phyloP scores from a whole-genome alignment of 2,113 vertebrate genomes.

The Thermophis baileyi region DNA sequence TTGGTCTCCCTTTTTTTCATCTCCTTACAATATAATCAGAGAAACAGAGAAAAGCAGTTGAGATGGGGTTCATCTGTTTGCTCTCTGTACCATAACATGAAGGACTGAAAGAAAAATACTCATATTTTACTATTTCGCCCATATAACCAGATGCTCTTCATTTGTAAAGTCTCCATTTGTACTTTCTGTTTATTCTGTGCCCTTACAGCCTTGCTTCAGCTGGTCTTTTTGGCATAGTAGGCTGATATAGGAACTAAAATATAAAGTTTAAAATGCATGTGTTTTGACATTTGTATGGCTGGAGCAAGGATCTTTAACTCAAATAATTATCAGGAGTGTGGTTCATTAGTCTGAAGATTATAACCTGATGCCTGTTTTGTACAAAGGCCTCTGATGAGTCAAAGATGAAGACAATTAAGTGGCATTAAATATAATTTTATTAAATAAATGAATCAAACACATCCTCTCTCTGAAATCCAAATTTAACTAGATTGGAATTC shows the following conservation, averaged over 20 bases:
- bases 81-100: not conserved
- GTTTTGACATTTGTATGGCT: not conserved
- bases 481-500: not conserved
- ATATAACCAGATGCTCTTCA: not conserved
- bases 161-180: not conserved
- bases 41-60: not conserved
- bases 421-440: not conserved
- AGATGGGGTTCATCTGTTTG: not conserved
- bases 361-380: not conserved
- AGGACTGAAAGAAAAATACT: not conserved
- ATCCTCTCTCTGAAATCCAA: not conserved
- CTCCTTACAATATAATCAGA: not conserved
- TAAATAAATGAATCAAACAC: not conserved
- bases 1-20: not conserved
- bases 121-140: not conserved
- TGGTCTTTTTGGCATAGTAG: not conserved
- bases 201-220: not conserved
- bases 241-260: not conserved
- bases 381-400: not conserved
- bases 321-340: not conserved
- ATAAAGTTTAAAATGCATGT: not conserved
- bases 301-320: not conserved
- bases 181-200: not conserved
- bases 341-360: not conserved
- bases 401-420: not conserved